These are phyloP conservation scores for Euplagia quadripunctaria DNA, from an alignment of 2,888 invertebrate genomes.

Conservation along the genomic window DNA sequence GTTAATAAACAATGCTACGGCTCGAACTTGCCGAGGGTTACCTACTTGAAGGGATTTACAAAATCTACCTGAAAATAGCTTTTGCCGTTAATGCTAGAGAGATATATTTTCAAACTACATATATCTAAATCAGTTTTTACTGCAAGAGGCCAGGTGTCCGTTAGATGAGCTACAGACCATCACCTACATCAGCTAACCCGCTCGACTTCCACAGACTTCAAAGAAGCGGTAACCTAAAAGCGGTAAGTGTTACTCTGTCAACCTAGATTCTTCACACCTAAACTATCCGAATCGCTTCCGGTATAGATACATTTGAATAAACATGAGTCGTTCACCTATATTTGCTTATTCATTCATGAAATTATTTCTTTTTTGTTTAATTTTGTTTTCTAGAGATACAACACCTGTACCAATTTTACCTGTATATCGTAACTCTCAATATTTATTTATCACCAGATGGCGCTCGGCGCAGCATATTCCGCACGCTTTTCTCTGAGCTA, in stretches of 20 bases:
- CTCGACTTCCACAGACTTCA: slow-evolving; percentile 13
- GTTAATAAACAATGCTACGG: too few relatives aligned
- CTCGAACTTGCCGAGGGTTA: too few relatives aligned
- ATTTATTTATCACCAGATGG: too few relatives aligned
- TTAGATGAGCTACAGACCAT: neutral
- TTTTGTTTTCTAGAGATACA: neutral
- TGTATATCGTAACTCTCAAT: too few relatives aligned
- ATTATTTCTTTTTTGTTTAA: neutral
- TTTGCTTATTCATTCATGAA: slow-evolving; percentile 2
- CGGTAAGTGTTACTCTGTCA: slow-evolving; percentile 15
- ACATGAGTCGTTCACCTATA: slow-evolving; percentile 19
- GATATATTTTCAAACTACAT: too few relatives aligned
- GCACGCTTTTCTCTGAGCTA: too few relatives aligned
- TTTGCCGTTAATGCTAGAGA: too few relatives aligned
- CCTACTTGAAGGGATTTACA: too few relatives aligned
- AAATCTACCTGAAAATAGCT: too few relatives aligned
- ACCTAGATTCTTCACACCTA: slow-evolving; percentile 24
- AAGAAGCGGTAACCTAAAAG: slow-evolving; percentile 19
- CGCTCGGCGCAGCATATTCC: too few relatives aligned
- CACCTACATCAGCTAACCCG: neutral
- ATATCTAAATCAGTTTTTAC: too few relatives aligned
- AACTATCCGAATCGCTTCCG: slow-evolving; percentile 23
- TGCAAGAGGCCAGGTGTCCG: neutral
- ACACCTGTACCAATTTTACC: too few relatives aligned
- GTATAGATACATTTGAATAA: slow-evolving; percentile 20